Base-by-base conservation (phyloP, 2,888 invertebrate species). In the Megalurothrips usitatus region DNA sequence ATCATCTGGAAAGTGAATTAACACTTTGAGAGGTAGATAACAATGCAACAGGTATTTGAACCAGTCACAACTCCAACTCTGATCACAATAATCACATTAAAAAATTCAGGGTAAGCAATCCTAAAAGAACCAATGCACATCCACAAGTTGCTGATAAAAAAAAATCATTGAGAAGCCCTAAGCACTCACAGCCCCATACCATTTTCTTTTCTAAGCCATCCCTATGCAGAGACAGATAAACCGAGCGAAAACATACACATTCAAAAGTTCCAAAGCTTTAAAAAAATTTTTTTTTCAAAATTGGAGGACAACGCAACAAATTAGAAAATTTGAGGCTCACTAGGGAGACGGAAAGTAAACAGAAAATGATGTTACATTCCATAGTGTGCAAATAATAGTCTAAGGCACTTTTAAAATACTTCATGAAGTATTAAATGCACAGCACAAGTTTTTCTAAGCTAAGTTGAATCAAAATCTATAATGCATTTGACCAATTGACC, bases 351-450 rank as follows among this genome's bases (percentile, higher is more conserved):
- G 68, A 75, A 26, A 8, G 23, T 26, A 26, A 26, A 75, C 58
- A 19, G 58, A 52, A 19, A 58, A 58, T 58, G 19, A 58, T 58
- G 19, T 19, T 58, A 19, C 58, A 58, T 43, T 43, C 34, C 34
- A 43, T 43, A 58, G 19, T 75, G 68, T 75, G 68, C 68, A 75
- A 75, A 8, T 23, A 75, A 75, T 75, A 26, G 12, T 75, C 68
- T 75, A 75, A 75, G 68, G 68, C 68, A 75, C 68, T 26, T 75
- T 75, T 10, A 75, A 75, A 75, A 75, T 75, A 26, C 68, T 75
- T 23, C 23, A 12, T 4, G 26, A 75, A 23, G 68, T 26, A 75
- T 23, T 75, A 26, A n/a, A 75, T 75, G 26, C 68, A 26, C 68
- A 75, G 26, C 68, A 75, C 26, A 75, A 12, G 23, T 3, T 23